Evolutionary conservation across 2,888 invertebrate species (phyloP), one percentile per base, ranked within the genome.

Genomic region (Eudiplozoon nipponicum): DNA sequence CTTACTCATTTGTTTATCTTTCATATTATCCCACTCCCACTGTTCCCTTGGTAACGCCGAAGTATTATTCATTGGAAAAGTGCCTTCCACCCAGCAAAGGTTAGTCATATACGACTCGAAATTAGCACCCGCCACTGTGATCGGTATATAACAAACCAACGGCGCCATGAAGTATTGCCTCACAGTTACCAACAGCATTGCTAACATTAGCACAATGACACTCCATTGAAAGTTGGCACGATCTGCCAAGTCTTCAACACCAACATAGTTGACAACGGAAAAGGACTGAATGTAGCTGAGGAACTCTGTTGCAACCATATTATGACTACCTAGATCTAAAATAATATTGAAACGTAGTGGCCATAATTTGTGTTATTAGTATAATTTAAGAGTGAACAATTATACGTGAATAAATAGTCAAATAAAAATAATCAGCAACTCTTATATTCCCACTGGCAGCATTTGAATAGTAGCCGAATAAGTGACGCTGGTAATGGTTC

Each of bases 61-160:
- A 2, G 41, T 39, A 3, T 39, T 17, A 39, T 40, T 40, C 38
- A 36, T 4, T 2, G 41, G 41, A 40, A 28, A 28, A 5, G 41
- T 40, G 18, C 41, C 41, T 28, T 40, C 41, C 17, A 39, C 41
- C 41, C 41, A 40, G 22, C 41, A 40, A n/a, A 40, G 18, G 22
- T 38, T 40, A n/a, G 41, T 40, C 13, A 40, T 21, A 28, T 40
- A 40, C n/a, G 26, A 26, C 11, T 26, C 41, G 11, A 31, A 26
- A 38, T 40, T 40, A 19, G 20, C 28, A 5, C 41, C 41, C 3
- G 22, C 22, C 3, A 39, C 11, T 4, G 15, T n/a, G 5, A 23
- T 40, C n/a, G 41, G 33, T 17, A 40, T 22, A 23, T 28, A 39
- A 22, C 41, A 40, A 18, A 40, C 28, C 13, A 40, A 22, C 20